Evolutionary conservation across 2,113 vertebrate species (phyloP).

Genomic region (Oncorhynchus clarkii): DNA sequence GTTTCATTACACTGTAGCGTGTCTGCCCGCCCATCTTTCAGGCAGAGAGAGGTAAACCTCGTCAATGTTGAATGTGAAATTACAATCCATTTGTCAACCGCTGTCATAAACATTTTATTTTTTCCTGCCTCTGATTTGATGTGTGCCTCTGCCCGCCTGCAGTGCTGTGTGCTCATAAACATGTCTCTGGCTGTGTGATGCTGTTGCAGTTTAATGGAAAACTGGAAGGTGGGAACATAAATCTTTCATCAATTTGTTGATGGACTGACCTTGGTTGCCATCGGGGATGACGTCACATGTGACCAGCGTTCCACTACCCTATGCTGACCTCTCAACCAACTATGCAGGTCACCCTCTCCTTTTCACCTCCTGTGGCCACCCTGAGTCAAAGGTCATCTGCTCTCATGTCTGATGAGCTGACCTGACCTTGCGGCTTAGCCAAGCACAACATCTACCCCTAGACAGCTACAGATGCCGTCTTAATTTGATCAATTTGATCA

Average conservation of each 20-base stretch:
- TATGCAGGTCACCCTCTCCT: neutral
- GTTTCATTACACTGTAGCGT: slow-evolving; percentile 30
- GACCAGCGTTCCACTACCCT: slow-evolving; percentile 23
- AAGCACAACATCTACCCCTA: neutral
- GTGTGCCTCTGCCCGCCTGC: slow-evolving; percentile 6
- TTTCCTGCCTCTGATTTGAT: slow-evolving; percentile 40
- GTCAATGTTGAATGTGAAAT: slow-evolving; percentile 66
- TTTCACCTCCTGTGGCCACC: neutral
- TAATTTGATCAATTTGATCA: no score
- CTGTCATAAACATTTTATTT: slow-evolving; percentile 58
- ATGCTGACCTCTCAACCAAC: slow-evolving; percentile 23
- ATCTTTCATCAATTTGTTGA: neutral
- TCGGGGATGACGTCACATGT: slow-evolving; percentile 14
- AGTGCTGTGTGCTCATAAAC: slow-evolving; percentile 42
- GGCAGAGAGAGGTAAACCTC: slow-evolving; percentile 38
- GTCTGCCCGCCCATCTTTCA: slow-evolving; percentile 28
- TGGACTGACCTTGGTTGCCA: slow-evolving; percentile 51
- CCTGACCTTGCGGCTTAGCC: neutral
- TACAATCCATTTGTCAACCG: slow-evolving; percentile 55
- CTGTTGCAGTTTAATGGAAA: neutral
- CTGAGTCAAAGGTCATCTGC: neutral
- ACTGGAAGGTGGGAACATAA: slow-evolving; percentile 22
- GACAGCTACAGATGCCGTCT: neutral
- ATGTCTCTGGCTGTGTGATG: neutral
- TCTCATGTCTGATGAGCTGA: neutral